phyloP scores from a whole-genome alignment of 1,140 invertebrate species.

The Caenorhabditis inopinata region DNA sequence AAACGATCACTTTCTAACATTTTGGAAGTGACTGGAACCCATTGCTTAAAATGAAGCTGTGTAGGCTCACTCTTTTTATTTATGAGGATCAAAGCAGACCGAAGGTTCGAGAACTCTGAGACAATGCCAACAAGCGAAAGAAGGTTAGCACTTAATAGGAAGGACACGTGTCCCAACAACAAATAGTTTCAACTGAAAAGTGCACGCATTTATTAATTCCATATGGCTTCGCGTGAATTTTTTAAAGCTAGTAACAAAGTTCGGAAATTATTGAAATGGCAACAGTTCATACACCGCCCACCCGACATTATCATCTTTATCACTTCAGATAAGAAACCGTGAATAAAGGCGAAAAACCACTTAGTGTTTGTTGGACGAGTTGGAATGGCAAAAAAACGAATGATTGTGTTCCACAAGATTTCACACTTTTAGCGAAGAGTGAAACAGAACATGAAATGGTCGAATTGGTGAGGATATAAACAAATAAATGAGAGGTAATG shows the following conservation, averaged over 20 bases:
- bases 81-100: too few species aligned
- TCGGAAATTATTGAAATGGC: background rate
- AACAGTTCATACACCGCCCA: constrained; percentile 28
- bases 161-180: too few species aligned
- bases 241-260: background rate
- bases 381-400: background rate
- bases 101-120: too few species aligned
- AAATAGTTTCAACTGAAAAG: background rate
- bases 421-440: background rate
- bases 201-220: background rate
- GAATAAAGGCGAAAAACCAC: constrained; percentile 24
- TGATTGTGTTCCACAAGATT: background rate
- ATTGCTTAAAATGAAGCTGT: too few species aligned
- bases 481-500: background rate
- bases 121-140: too few species aligned
- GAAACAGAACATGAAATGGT: too few species aligned
- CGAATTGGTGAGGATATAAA: background rate
- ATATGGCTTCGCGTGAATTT: background rate
- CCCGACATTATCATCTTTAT: background rate
- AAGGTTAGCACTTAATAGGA: too few species aligned
- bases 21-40: too few species aligned
- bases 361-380: constrained; percentile 17
- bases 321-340: background rate
- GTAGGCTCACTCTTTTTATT: too few species aligned
- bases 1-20: too few species aligned